Evolutionary conservation across 2,888 invertebrate species (phyloP).

Genomic region (Pristionchus mayeri): DNA sequence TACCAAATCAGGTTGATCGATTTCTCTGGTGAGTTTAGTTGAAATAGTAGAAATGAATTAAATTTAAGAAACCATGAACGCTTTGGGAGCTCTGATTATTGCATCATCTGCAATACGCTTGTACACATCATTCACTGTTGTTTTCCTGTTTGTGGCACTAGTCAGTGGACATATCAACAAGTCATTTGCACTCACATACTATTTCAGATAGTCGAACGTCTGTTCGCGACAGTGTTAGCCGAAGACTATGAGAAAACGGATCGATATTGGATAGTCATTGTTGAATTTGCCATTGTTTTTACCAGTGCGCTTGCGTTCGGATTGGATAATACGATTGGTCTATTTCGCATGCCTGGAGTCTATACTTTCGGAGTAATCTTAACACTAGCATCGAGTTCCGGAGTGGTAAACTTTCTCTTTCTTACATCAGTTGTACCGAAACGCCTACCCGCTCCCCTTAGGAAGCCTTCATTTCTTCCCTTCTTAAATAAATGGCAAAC

Average conservation of each 20-base stretch:
- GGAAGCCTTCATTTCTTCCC: too few relatives aligned
- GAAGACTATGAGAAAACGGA: not conserved
- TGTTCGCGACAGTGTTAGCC: not conserved
- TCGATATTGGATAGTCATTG: not conserved
- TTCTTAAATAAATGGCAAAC: too few relatives aligned
- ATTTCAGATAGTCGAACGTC: not conserved
- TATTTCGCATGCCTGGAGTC: not conserved
- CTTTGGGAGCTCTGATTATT: not conserved
- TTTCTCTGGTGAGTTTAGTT: not conserved
- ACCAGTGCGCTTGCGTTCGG: not conserved
- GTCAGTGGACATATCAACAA: not conserved
- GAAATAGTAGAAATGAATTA: not conserved
- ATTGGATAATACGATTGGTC: not conserved
- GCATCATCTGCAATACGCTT: not conserved
- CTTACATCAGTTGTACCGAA: too few relatives aligned
- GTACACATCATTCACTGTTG: not conserved
- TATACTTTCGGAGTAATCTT: not conserved
- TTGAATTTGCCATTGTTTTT: not conserved
- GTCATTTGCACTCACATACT: not conserved
- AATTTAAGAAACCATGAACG: not conserved
- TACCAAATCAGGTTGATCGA: not conserved
- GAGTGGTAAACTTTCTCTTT: constrained; percentile 3
- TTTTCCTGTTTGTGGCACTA: not conserved
- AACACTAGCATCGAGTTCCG: not conserved
- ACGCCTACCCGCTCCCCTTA: too few relatives aligned